These are phyloP conservation scores for Lycia hirtaria DNA, from an alignment of 2,888 invertebrate genomes.

Conservation along the genomic window DNA sequence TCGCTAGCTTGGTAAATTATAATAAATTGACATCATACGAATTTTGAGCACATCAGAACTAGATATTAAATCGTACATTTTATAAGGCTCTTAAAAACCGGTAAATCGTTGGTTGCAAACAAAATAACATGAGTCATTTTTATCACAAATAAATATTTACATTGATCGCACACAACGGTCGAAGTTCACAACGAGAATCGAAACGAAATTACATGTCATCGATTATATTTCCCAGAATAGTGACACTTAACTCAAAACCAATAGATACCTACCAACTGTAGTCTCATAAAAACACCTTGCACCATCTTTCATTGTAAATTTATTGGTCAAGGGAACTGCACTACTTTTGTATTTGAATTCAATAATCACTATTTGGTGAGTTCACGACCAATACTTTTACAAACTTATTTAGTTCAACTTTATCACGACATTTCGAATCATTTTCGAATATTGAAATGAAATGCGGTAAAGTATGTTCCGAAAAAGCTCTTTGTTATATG, in stretches of 20 bases:
- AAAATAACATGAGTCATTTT: no score
- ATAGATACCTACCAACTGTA: constrained; percentile 10
- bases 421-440: not conserved
- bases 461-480: no score
- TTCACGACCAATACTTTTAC: constrained; percentile 1
- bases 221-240: constrained; percentile 26
- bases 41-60: no score
- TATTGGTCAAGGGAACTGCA: constrained; percentile 50
- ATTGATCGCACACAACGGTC: no score
- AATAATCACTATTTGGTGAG: constrained; percentile 24
- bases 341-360: constrained; percentile 32
- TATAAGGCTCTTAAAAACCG: no score
- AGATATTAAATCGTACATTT: no score
- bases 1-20: no score
- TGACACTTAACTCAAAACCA: constrained; percentile 21
- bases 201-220: not conserved
- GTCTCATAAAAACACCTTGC: constrained; percentile 42
- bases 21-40: no score
- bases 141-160: no score
- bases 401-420: not conserved
- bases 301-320: constrained; percentile 43
- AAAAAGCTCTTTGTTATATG: not conserved
- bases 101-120: no score
- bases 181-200: not conserved
- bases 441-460: no score